Percentiles rank a stretch among this genome's conserved stretches.
Conservation (phyloP, 2,797 vertebrate genomes). For the Pyrocephalus nanus region DNA sequence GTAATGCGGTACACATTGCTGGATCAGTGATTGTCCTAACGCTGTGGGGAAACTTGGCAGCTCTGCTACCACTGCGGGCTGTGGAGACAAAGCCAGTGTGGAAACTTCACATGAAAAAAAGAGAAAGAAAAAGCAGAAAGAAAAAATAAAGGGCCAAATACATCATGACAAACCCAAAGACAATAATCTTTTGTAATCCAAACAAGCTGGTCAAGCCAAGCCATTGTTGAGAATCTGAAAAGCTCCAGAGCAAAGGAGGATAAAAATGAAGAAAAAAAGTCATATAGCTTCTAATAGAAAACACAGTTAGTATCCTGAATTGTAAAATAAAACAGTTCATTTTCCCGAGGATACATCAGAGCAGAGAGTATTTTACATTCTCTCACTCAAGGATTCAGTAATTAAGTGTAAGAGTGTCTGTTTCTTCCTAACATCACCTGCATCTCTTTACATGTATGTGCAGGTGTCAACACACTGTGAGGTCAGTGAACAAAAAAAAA, state of each 20-base stretch:
- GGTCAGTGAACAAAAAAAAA: background rate
- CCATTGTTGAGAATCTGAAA: slow-evolving; percentile 61
- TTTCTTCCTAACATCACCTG: background rate
- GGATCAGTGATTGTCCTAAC: slow-evolving; percentile 42
- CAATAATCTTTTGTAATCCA: slow-evolving; percentile 71
- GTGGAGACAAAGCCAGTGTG: slow-evolving; percentile 57
- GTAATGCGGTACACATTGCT: background rate
- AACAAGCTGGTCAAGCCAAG: slow-evolving; percentile 64
- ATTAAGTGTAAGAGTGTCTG: background rate
- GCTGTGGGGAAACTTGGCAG: slow-evolving; percentile 61
- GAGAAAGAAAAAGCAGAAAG: background rate
- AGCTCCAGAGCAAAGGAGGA: slow-evolving; percentile 29
- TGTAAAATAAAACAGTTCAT: slow-evolving; percentile 11
- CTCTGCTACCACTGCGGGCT: slow-evolving; percentile 32
- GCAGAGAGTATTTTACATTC: background rate
- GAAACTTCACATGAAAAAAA: slow-evolving; percentile 19
- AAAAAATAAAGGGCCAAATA: slow-evolving; percentile 40
- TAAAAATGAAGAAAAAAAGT: background rate
- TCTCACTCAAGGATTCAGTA: background rate
- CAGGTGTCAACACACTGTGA: background rate
- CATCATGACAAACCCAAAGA: slow-evolving; percentile 63
- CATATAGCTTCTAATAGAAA: slow-evolving; percentile 22
- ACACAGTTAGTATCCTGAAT: background rate
- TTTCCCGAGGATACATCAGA: background rate
- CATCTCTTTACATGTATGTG: background rate